Conservation (phyloP, 2,888 invertebrate species). For the Dichetophora obliterata region DNA sequence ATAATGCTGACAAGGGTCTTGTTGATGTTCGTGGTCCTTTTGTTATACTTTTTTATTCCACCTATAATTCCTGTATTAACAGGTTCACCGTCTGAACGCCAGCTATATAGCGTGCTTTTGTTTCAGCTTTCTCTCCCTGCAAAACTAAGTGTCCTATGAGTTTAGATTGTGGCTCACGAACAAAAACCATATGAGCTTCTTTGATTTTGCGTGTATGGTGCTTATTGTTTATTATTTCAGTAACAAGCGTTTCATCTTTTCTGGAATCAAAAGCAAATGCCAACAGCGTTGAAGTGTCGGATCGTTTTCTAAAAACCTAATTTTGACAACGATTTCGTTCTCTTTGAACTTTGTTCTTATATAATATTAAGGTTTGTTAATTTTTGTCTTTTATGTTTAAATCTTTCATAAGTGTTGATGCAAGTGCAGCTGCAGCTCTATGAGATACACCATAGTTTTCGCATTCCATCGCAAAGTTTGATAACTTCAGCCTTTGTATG, state of each 20-base stretch:
- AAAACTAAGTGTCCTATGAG: background rate
- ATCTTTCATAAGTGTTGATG: background rate
- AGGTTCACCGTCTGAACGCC: slow-evolving; percentile 4
- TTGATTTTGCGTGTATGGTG: background rate
- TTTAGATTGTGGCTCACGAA: background rate
- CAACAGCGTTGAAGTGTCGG: slow-evolving; percentile 1
- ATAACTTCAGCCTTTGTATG: background rate
- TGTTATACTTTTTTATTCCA: no score
- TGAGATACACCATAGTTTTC: background rate
- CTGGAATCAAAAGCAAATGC: background rate
- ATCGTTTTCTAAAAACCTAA: background rate
- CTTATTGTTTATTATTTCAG: background rate
- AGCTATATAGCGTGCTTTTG: background rate
- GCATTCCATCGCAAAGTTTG: slow-evolving; percentile 4
- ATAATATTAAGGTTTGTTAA: background rate
- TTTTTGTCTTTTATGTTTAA: slow-evolving; percentile 1
- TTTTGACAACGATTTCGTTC: background rate
- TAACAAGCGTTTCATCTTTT: no score
- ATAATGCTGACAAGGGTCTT: no score
- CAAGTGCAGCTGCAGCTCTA: background rate
- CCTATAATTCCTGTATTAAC: background rate
- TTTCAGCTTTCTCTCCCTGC: background rate
- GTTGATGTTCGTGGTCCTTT: no score
- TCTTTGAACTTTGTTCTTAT: background rate
- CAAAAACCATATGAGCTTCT: background rate